Base-by-base conservation (phyloP, 1,140 invertebrate species). In the Lasioglossum baleicum region DNA sequence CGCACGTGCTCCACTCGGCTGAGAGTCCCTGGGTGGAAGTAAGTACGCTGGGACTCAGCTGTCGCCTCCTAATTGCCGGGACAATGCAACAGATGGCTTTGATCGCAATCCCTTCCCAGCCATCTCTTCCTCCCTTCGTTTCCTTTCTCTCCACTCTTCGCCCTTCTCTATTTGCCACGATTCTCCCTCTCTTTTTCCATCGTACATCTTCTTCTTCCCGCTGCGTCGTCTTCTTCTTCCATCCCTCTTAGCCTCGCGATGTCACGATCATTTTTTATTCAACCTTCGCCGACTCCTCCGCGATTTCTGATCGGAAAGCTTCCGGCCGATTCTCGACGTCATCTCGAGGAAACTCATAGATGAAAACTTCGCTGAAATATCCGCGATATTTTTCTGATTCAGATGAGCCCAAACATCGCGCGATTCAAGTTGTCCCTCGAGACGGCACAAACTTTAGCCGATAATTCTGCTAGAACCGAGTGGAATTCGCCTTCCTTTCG, bases 71-170 rank as follows among this genome's bases (percentile, higher is more conserved):
- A 93, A 93, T 92, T 93, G 92, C 92, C 90, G 91, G 92, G 92
- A 93, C 92, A 93, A 93, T 92, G 92, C 92, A 93, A 93, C 92
- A 93, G 92, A 93, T 93, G 92, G 91, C 90, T 93, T 93, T 93
- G 92, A 93, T 93, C 92, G 92, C 92, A 90, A 92, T 88, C 83
- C 90, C 91, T 90, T 85, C 86, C 68, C 64, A 72, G 83, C 86
- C 87, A 84, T 84, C 88, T 83, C 88, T 73, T 84, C 73, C 81
- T 81, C 75, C 82, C 84, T 66, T 44, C 35, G 51, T 53, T 73
- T 60, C 63, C 70, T 48, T 69, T 42, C 67, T 61, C 64, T 17
- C 60, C 58, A 17, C n/a, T 35, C 61, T 61, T 56, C 71, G 80
- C 63, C 17, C 56, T 64, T 51, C 15, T 58, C 69, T 31, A n/a